Evolutionary conservation across 2,888 invertebrate genomes (phyloP).

Genomic region (Watsonalla binaria): DNA sequence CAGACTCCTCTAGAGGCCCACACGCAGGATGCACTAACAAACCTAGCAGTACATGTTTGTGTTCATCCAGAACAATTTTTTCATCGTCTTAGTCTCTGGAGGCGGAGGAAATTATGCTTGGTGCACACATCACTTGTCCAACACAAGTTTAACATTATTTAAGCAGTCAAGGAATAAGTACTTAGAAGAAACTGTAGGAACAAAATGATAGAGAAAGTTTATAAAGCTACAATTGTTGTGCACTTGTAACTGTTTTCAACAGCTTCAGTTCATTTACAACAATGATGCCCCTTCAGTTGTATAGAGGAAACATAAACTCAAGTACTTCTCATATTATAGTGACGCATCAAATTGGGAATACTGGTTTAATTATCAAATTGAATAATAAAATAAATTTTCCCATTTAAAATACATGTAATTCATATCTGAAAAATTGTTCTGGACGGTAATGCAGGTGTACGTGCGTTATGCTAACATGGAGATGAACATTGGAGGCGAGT

Average conservation of each 20-base stretch:
- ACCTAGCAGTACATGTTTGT: constrained; percentile 49
- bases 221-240: not conserved
- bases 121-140: constrained; percentile 1
- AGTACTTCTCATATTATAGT: no score
- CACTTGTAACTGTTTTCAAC: not conserved
- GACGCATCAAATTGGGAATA: no score
- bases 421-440: constrained; percentile 47
- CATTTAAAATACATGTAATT: not conserved
- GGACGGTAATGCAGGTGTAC: constrained; percentile 50
- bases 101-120: constrained; percentile 45
- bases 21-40: constrained; percentile 67
- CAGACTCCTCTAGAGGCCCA: constrained; percentile 52
- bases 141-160: constrained; percentile 10
- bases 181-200: not conserved
- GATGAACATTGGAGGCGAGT: constrained; percentile 66
- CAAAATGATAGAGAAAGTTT: not conserved
- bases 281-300: not conserved
- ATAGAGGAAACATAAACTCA: no score
- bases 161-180: constrained; percentile 13
- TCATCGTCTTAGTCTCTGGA: constrained; percentile 24
- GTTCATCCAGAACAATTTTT: constrained; percentile 73
- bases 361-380: not conserved
- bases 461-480: constrained; percentile 72
- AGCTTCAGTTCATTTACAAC: not conserved
- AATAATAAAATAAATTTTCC: not conserved